phyloP scores from a whole-genome alignment of 2,113 vertebrate species.

The Amphiprion ocellaris region DNA sequence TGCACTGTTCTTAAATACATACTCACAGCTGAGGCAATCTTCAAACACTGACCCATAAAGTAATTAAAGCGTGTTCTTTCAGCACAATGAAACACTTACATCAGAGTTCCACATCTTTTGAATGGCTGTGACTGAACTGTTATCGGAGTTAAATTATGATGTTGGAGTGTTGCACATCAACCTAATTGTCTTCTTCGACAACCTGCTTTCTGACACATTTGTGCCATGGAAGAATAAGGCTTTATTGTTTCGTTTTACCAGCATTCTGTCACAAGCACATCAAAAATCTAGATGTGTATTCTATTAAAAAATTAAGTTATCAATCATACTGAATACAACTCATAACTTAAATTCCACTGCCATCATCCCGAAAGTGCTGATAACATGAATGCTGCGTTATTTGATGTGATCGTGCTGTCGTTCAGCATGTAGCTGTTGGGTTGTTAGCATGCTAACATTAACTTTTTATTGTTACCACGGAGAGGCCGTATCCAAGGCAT shows the following conservation, averaged over 20 bases:
- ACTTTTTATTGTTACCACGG: neutral
- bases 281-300: neutral
- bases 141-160: conserved; percentile 9
- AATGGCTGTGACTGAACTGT: conserved; percentile 22
- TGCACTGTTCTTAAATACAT: conserved; percentile 10
- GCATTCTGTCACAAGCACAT: neutral
- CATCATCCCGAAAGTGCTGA: neutral
- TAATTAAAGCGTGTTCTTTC: conserved; percentile 40
- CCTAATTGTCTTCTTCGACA: conserved; percentile 6
- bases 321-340: neutral
- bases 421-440: neutral
- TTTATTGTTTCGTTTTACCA: neutral
- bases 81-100: conserved; percentile 17
- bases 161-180: conserved; percentile 3
- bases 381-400: neutral
- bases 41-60: conserved; percentile 27
- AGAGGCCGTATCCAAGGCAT: neutral
- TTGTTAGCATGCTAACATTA: neutral
- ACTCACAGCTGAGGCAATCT: conserved; percentile 17
- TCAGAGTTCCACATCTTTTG: conserved; percentile 7
- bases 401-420: neutral
- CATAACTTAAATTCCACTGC: neutral
- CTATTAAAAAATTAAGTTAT: neutral
- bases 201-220: conserved; percentile 8
- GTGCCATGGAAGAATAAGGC: conserved; percentile 6